A percentile compares a stretch with the other conserved stretches of the same genome.
Evolutionary conservation across 2,888 invertebrate species (phyloP).

Genomic region (Bimastos eiseni): DNA sequence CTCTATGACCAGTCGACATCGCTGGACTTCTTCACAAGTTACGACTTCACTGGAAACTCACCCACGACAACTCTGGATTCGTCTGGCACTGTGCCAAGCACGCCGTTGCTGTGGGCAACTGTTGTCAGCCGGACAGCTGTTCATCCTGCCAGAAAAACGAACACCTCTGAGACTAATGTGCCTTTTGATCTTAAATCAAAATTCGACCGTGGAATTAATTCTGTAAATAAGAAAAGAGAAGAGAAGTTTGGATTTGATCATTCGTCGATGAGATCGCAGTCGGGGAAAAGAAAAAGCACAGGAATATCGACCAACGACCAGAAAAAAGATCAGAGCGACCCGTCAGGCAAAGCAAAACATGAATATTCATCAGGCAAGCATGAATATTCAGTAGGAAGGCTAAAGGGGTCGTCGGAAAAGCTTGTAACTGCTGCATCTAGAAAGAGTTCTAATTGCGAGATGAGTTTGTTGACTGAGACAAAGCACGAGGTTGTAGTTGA

Average conservation of each 20-base stretch:
- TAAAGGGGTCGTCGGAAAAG: not conserved
- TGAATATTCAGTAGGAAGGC: not conserved
- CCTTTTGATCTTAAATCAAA: not conserved
- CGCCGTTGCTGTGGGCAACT: not conserved
- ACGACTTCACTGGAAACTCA: not conserved
- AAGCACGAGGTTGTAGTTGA: not conserved
- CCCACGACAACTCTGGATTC: not conserved
- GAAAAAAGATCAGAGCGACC: not conserved
- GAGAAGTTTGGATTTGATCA: not conserved
- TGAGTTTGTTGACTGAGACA: not conserved
- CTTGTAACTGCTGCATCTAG: not conserved
- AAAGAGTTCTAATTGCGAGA: not conserved
- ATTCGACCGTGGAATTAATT: not conserved
- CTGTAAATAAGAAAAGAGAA: not conserved
- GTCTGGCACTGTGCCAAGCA: not conserved
- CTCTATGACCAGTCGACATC: not conserved
- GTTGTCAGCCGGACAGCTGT: not conserved
- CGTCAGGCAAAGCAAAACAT: not conserved
- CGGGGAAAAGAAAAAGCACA: not conserved
- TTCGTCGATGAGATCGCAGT: not conserved
- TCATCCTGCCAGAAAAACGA: not conserved
- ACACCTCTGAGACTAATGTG: not conserved
- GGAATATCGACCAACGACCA: constrained; percentile 8
- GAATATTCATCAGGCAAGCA: not conserved
- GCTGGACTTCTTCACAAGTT: not conserved